Percentiles rank a stretch among this genome's conserved stretches.
These are phyloP conservation scores for Nowickia ferox DNA, from an alignment of 2,888 invertebrate species.

Conservation along the genomic window DNA sequence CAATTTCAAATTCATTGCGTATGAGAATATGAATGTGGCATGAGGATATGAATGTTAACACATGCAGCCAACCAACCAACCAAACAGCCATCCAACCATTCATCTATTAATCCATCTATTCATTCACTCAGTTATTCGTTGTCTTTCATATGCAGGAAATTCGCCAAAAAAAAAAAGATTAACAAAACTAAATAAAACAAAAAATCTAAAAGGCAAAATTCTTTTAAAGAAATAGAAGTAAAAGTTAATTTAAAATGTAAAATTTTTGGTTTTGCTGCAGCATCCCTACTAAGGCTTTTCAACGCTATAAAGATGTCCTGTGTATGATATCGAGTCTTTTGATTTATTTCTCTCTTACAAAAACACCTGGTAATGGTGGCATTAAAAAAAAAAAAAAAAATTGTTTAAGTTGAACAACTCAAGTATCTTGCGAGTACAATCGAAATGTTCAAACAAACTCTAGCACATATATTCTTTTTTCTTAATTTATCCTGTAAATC, in stretches of 20 bases:
- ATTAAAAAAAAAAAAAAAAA: constrained; percentile 9
- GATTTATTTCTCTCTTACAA: background rate
- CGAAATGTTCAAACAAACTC: background rate
- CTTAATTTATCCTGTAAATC: constrained; percentile 16
- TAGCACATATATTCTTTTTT: background rate
- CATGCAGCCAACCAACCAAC: constrained; percentile 24
- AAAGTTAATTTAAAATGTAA: constrained; percentile 13
- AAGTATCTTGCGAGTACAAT: background rate
- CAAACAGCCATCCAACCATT: background rate
- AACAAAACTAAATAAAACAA: constrained; percentile 4
- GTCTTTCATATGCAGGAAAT: constrained; percentile 49
- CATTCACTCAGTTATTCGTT: constrained; percentile 45
- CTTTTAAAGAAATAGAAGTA: background rate
- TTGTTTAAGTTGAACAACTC: background rate
- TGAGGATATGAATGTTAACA: constrained; percentile 67
- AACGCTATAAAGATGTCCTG: constrained; percentile 1
- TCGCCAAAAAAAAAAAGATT: constrained; percentile 29
- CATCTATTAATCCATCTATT: constrained; percentile 21
- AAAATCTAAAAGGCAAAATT: constrained; percentile 10
- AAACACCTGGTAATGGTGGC: constrained; percentile 16
- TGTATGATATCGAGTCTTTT: constrained; percentile 4
- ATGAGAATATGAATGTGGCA: constrained; percentile 49
- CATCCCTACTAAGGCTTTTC: constrained; percentile 27
- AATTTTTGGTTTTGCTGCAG: constrained; percentile 27
- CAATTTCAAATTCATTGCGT: constrained; percentile 73